phyloP scores from a whole-genome alignment of 1,140 invertebrate genomes.

The Apis mellifera region DNA sequence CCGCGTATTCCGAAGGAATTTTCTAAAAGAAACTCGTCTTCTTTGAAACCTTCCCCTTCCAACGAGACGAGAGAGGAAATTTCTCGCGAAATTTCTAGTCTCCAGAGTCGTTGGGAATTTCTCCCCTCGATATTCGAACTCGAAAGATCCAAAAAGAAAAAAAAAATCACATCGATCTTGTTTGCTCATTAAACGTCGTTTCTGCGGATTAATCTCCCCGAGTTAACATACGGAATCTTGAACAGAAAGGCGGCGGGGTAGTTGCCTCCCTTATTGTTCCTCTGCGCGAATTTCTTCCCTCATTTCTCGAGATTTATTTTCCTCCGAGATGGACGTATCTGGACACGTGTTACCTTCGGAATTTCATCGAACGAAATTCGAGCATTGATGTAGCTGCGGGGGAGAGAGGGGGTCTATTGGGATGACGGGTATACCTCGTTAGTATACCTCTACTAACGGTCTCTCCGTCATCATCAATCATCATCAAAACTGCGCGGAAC shows the following conservation, averaged over 20 bases:
- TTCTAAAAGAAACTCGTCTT: neutral
- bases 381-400: constrained; percentile 40
- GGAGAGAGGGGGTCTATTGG: constrained; percentile 41
- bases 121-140: too few species aligned
- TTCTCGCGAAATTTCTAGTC: neutral
- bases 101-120: neutral
- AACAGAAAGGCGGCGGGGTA: neutral
- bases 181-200: constrained; percentile 22
- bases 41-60: neutral
- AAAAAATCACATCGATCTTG: constrained; percentile 1
- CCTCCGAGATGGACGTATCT: neutral
- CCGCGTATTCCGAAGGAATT: constrained; percentile 11
- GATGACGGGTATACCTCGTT: constrained; percentile 44
- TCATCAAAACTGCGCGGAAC: constrained; percentile 60
- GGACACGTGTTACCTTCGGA: constrained; percentile 37
- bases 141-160: neutral
- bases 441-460: constrained; percentile 59
- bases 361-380: constrained; percentile 36
- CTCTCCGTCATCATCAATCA: constrained; percentile 69
- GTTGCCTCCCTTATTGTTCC: neutral
- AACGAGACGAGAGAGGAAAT: neutral
- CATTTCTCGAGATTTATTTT: neutral
- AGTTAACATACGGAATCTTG: neutral
- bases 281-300: neutral
- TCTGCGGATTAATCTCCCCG: constrained; percentile 2